These are phyloP conservation scores for Aurelia aurita complex sp. Pacific DNA, from an alignment of 30 jellyfish, hydroid and myxozoan genomes.

Conservation along the genomic window DNA sequence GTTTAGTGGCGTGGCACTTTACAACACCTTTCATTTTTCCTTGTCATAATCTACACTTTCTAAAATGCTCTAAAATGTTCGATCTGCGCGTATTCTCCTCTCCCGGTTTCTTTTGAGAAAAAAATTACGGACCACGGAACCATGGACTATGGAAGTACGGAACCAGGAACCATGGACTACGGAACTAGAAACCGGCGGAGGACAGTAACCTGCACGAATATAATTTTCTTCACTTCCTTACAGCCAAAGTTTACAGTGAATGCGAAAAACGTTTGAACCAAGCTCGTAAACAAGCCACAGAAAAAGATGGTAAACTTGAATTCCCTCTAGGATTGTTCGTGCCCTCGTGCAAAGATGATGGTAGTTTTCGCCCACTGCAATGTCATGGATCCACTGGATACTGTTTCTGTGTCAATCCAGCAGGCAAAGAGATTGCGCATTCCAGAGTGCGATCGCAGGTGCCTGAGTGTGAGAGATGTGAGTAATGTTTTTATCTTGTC, in stretches of 20 bases:
- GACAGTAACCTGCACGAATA: too few species aligned
- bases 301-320: slow-evolving; percentile 1
- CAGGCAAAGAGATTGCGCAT: slow-evolving; percentile 33
- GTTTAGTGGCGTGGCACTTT: too few species aligned
- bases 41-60: too few species aligned
- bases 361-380: slow-evolving; percentile 37
- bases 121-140: too few species aligned
- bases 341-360: slow-evolving; percentile 63
- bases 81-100: too few species aligned
- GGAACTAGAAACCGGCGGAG: too few species aligned
- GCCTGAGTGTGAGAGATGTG: slow-evolving; percentile 45
- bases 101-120: too few species aligned
- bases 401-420: slow-evolving; percentile 70
- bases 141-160: too few species aligned
- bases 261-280: slow-evolving; percentile 18
- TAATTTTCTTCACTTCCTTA: not conserved
- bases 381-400: slow-evolving; percentile 70
- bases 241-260: not conserved
- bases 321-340: slow-evolving; percentile 45
- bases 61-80: too few species aligned
- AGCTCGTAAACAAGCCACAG: not conserved
- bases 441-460: slow-evolving; percentile 14
- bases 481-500: not conserved
- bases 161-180: too few species aligned
- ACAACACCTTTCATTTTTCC: too few species aligned